Evolutionary conservation across 1,140 invertebrate species (phyloP), one percentile per base, ranked within the genome.

Genomic region (Periplaneta americana): DNA sequence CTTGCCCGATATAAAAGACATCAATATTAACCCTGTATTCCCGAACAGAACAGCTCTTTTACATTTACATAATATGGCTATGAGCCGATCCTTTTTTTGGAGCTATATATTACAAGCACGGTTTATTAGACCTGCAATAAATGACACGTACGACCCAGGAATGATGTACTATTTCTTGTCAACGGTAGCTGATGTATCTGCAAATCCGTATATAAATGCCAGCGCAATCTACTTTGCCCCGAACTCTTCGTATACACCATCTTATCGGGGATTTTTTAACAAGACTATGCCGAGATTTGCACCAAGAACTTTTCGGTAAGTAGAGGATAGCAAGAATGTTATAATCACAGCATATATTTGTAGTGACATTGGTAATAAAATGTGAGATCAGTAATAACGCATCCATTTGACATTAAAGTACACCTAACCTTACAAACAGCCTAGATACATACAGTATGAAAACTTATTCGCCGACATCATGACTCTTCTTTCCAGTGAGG

Each of bases 111-210:
- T 98, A 0, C 98, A 99, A 87, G 95, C 96, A 1, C 89, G 95
- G 83, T 97, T 97, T 84, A 97, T 97, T 83, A 89, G 96, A 74
- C 96, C 96, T 1, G 95, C 95, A 22, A 96, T 96, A 31, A 96
- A 97, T 86, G 96, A 97, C 85, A 96, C 96, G 0, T 96, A 97
- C 83, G 97, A 99, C 90, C 98, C 98, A 1, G 98, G 98, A 80
- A 96, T 99, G 93, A 98, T 99, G 96, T 99, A 99, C 87, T 98
- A 98, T 86, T 98, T 98, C 86, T 89, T 99, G 31, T 98, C 97
- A 1, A 95, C 96, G 0, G 95, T 98, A 0, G 97, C 98, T 1
- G 98, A 99, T 88, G 96, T 99, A 0, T 96, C 97, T 0, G 92
- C 97, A 0, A 98, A 98, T 90, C 94, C 94, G 0, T 94, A 95